Base-by-base conservation (phyloP, 1,140 invertebrate genomes). In the Lepidostoma basale region DNA sequence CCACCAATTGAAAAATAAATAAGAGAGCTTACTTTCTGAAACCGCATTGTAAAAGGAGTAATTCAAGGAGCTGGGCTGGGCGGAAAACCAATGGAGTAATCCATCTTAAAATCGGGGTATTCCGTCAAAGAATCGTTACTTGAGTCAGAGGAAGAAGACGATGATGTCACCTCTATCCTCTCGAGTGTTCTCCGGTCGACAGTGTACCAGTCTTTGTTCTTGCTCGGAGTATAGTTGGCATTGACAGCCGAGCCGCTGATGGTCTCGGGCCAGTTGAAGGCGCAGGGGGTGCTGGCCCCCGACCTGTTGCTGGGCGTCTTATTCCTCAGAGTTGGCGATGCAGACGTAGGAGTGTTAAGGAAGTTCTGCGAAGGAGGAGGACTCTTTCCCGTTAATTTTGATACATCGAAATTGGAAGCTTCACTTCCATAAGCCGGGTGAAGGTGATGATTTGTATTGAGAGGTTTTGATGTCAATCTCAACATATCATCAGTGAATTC, bases 31-130 rank as follows among this genome's bases (percentile, higher is more conserved):
- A n/a, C n/a, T n/a, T n/a, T n/a, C n/a, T n/a, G n/a, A n/a, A n/a
- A n/a, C n/a, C n/a, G n/a, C n/a, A n/a, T 3, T 45, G 42, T 45
- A 16, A 18, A 18, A 18, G 3, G 6, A 18, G 20, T 25, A 14
- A 66, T 49, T 79, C 78, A 81, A 77, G 79, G 79, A 62, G 79
- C 79, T 66, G 79, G 79, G 59, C 79, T 80, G 30, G 79, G 79
- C 56, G 79, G 79, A 42, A 80, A 73, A 18, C 77, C 74, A 5
- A 75, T 74, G 16, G 74, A 73, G 60, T 77, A 80, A 52, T 80
- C 77, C 3, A 72, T 73, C 12, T 75, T 67, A 23, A 67, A 67
- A 18, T 67, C 52, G 16, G 54, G 54, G 23, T 60, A 67, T 49
- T 59, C 65, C 3, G 26, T 40, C 25, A 59, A 44, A 36, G 65